Conservation (phyloP, 2,888 invertebrate genomes). For the Eupithecia subumbrata region DNA sequence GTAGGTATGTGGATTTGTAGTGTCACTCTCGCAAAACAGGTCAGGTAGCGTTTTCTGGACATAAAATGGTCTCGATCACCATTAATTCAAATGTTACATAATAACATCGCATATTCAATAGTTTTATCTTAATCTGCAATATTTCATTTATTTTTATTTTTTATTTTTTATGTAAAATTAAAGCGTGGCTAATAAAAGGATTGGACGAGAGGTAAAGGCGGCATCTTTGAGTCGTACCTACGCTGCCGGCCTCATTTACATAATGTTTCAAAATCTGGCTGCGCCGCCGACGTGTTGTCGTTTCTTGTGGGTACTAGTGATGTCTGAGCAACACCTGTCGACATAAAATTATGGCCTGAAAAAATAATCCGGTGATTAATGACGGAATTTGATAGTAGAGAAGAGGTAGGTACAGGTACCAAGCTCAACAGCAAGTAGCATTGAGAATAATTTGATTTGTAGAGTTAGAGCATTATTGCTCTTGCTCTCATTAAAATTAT, state of each 20-base stretch:
- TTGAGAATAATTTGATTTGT: not conserved
- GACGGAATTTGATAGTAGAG: not conserved
- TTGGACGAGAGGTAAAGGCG: slow-evolving; percentile 61
- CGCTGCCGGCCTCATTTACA: slow-evolving; percentile 71
- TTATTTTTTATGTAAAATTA: slow-evolving; percentile 63
- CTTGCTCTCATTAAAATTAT: not conserved
- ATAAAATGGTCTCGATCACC: not conserved
- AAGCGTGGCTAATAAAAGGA: slow-evolving; percentile 70
- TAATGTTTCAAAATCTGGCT: slow-evolving; percentile 74
- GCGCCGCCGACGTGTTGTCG: slow-evolving; percentile 55
- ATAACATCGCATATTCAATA: slow-evolving; percentile 33
- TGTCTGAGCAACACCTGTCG: slow-evolving; percentile 59
- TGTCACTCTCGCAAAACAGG: too few species aligned
- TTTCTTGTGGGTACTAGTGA: slow-evolving; percentile 58
- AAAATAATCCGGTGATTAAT: slow-evolving; percentile 2
- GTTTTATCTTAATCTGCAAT: slow-evolving; percentile 51
- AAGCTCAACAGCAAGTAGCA: not conserved
- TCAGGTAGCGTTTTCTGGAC: not conserved
- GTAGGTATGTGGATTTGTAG: too few species aligned
- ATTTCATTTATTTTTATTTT: slow-evolving; percentile 57
- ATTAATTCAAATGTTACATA: not conserved
- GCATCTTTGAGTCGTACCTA: slow-evolving; percentile 61
- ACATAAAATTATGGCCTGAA: slow-evolving; percentile 1
- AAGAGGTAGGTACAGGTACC: not conserved
- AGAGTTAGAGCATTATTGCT: not conserved